Base-by-base conservation (phyloP, 2,797 vertebrate species). In the Scleropages formosus region DNA sequence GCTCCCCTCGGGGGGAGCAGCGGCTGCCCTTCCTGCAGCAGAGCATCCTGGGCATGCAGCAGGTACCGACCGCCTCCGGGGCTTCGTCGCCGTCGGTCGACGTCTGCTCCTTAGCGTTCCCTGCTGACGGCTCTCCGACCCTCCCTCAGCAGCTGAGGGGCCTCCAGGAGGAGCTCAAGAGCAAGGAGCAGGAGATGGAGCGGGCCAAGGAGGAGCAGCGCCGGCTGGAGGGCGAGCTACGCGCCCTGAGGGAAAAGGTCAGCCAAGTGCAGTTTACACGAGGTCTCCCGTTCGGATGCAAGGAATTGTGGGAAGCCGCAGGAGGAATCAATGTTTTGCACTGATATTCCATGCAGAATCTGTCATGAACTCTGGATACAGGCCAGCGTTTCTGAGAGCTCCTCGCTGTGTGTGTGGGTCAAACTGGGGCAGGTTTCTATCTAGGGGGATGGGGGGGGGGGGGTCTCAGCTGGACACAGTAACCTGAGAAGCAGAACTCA, bases 21-120 rank as follows among this genome's bases (percentile, higher is more conserved):
- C 95, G 95, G 83, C 87, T 96, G 13, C 94, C 94, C 82, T 94
- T 95, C 81, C 93, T 98, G 75, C 95, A 97, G 86, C 95, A 97
- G 80, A 94, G 89, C 20, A 92, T 98, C 92, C 93, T 94, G 87
- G 93, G 85, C 90, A 95, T 97, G 96, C 97, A 98, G 84, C 96
- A 98, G 95, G 96, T 98, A 87, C 68, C 0, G 10, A 16, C 56
- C 70, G 1, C 20, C 31, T 12, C 56, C 11, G 13, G n/a, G 27
- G 22, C 62, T 39, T 60, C 18, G 26, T 20, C 31, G 31, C 18
- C 12, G 13, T n/a, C 12, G 4, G 10, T n/a, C n/a, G 12, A 13
- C 58, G 53, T 3, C 12, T 7, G 53, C 70, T 61, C 27, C 16
- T 71, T 24, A 31, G 39, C 18, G 53, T 22, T 58, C 73, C 53